These are phyloP conservation scores for Trinorchestia longiramus DNA, from an alignment of 1,140 invertebrate genomes.

Conservation along the genomic window DNA sequence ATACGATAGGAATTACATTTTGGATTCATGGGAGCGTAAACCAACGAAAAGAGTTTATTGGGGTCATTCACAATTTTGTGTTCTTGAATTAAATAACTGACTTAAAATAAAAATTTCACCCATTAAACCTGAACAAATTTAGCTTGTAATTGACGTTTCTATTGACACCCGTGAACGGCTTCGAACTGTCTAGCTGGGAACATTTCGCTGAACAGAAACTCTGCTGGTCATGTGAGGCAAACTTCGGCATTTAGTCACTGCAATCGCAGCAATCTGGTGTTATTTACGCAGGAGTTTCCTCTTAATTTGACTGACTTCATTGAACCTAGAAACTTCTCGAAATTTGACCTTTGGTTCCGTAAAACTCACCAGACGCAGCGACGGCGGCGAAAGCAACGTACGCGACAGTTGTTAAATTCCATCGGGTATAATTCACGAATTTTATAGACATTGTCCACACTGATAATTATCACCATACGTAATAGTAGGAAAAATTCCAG, in stretches of 20 bases:
- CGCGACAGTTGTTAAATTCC: neutral
- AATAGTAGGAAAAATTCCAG: too few species aligned
- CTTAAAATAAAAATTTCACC: neutral
- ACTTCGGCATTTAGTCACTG: neutral
- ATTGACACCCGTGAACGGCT: neutral
- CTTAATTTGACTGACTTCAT: conserved; percentile 13
- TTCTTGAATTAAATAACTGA: too few species aligned
- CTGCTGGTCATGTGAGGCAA: neutral
- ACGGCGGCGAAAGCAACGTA: neutral
- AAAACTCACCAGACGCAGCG: neutral
- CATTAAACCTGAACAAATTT: neutral
- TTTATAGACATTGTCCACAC: too few species aligned
- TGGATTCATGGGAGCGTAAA: neutral
- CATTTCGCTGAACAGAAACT: neutral
- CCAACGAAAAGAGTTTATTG: neutral
- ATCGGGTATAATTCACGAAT: neutral
- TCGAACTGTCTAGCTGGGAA: neutral
- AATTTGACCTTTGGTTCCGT: neutral
- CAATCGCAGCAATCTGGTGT: neutral
- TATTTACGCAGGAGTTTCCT: neutral
- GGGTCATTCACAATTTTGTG: too few species aligned
- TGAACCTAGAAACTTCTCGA: neutral
- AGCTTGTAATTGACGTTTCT: neutral
- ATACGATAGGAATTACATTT: neutral
- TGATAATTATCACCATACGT: too few species aligned